These are phyloP conservation scores for Acanthiza pusilla DNA, from an alignment of 2,797 vertebrate genomes.

Conservation along the genomic window DNA sequence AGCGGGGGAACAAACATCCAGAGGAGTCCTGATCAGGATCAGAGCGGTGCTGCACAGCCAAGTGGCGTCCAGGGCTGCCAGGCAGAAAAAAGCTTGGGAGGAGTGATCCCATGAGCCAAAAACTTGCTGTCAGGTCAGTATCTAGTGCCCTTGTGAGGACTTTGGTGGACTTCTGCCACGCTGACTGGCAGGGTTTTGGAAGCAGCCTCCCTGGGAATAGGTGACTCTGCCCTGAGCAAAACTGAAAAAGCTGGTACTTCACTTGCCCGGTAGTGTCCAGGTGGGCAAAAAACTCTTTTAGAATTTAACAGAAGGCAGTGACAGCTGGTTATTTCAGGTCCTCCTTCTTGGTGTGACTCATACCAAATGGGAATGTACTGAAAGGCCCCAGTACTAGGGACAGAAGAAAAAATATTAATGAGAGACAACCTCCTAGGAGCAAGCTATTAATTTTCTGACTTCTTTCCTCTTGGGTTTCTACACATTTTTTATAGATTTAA, in stretches of 20 bases:
- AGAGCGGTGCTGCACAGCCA: accelerated
- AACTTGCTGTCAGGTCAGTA: not conserved
- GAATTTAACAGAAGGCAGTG: not conserved
- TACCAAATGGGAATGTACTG: not conserved
- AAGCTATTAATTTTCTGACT: not conserved
- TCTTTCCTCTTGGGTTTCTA: not conserved
- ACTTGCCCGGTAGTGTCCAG: not conserved
- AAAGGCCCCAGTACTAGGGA: not conserved
- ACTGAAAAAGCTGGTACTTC: not conserved
- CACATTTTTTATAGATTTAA: not conserved
- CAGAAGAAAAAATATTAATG: not conserved
- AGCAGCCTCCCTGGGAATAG: not conserved
- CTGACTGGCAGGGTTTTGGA: constrained; percentile 12
- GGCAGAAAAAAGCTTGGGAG: not conserved
- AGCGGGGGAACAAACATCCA: accelerated
- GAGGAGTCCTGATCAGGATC: not conserved
- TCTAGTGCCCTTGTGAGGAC: constrained; percentile 5
- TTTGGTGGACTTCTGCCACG: not conserved
- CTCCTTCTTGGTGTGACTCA: not conserved
- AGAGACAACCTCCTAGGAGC: not conserved
- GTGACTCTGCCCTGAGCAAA: not conserved
- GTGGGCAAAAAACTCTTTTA: not conserved
- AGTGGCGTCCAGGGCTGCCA: not conserved
- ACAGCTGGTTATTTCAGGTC: constrained; percentile 14
- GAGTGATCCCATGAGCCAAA: not conserved